These are phyloP conservation scores for Polydrusus pterygomalis DNA, from an alignment of 2,888 invertebrate species.

Conservation along the genomic window DNA sequence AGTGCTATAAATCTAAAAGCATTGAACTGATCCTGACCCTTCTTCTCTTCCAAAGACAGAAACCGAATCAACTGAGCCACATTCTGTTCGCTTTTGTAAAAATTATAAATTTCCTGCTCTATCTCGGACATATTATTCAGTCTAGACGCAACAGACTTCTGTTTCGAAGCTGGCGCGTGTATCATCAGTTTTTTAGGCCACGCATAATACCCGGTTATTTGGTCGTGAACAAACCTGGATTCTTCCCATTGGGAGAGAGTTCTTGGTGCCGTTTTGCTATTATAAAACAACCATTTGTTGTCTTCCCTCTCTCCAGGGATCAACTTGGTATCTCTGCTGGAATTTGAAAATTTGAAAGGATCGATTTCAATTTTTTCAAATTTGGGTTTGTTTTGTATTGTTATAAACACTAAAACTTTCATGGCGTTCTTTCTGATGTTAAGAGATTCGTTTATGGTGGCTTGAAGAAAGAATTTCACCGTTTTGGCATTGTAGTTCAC, in stretches of 20 bases:
- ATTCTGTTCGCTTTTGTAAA: slow-evolving; percentile 80
- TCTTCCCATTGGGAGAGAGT: slow-evolving; percentile 85
- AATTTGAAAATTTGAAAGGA: slow-evolving; percentile 70
- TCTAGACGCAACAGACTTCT: slow-evolving; percentile 72
- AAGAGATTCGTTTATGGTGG: slow-evolving; percentile 85
- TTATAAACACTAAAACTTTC: slow-evolving; percentile 76
- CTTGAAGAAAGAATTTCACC: slow-evolving; percentile 79
- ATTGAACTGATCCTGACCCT: slow-evolving; percentile 88
- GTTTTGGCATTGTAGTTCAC: slow-evolving; percentile 78
- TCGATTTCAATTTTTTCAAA: slow-evolving; percentile 78
- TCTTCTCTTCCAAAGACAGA: slow-evolving; percentile 89
- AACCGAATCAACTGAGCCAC: slow-evolving; percentile 82
- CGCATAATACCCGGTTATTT: slow-evolving; percentile 75
- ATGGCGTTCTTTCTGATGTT: slow-evolving; percentile 84
- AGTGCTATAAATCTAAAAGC: slow-evolving; percentile 81
- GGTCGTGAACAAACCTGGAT: slow-evolving; percentile 78
- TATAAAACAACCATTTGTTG: slow-evolving; percentile 83
- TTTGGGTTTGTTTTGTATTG: slow-evolving; percentile 83
- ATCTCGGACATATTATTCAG: slow-evolving; percentile 78
- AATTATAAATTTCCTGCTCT: slow-evolving; percentile 80
- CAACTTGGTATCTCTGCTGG: slow-evolving; percentile 3
- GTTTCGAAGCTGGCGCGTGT: slow-evolving; percentile 80
- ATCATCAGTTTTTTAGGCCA: slow-evolving; percentile 76
- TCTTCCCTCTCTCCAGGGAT: slow-evolving; percentile 79
- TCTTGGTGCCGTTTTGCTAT: slow-evolving; percentile 76